phyloP scores from a whole-genome alignment of 1,140 invertebrate species.

The Palaemon carinicauda region DNA sequence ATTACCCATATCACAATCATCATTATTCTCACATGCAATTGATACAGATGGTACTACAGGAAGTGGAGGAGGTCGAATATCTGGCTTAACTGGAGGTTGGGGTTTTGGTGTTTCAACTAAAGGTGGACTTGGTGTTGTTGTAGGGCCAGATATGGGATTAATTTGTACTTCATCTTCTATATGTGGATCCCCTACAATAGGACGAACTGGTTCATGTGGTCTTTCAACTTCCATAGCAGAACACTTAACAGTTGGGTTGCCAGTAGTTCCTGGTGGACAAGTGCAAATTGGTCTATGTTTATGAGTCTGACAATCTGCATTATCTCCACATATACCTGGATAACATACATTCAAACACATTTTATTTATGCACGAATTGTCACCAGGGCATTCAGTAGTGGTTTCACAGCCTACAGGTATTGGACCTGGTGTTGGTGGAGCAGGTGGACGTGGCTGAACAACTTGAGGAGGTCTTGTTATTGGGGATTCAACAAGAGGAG shows the following conservation, averaged over 20 bases:
- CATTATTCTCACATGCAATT: constrained; percentile 63
- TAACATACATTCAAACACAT: constrained; percentile 63
- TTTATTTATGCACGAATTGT: constrained; percentile 62
- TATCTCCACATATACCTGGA: constrained; percentile 76
- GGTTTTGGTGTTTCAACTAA: constrained; percentile 60
- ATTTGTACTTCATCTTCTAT: constrained; percentile 52
- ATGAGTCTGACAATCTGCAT: constrained; percentile 80
- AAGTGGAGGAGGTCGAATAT: constrained; percentile 71
- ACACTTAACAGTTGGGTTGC: constrained; percentile 85
- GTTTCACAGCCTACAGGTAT: constrained; percentile 61
- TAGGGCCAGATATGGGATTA: constrained; percentile 58
- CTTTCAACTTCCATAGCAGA: constrained; percentile 27
- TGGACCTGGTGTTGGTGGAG: constrained; percentile 31
- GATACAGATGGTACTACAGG: constrained; percentile 70
- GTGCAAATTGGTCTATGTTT: constrained; percentile 85
- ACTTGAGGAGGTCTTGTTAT: constrained; percentile 9
- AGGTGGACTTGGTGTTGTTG: constrained; percentile 61
- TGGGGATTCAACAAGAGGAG: neutral
- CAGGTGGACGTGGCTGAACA: neutral
- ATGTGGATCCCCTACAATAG: constrained; percentile 47
- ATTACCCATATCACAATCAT: constrained; percentile 63
- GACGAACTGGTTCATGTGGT: constrained; percentile 5
- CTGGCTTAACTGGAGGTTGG: constrained; percentile 66
- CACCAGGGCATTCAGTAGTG: constrained; percentile 61
- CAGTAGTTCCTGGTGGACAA: constrained; percentile 76